Percentiles rank a stretch among this genome's conserved stretches.
Conservation (phyloP, 2,797 vertebrate species). For the Sebastes paucispinis region DNA sequence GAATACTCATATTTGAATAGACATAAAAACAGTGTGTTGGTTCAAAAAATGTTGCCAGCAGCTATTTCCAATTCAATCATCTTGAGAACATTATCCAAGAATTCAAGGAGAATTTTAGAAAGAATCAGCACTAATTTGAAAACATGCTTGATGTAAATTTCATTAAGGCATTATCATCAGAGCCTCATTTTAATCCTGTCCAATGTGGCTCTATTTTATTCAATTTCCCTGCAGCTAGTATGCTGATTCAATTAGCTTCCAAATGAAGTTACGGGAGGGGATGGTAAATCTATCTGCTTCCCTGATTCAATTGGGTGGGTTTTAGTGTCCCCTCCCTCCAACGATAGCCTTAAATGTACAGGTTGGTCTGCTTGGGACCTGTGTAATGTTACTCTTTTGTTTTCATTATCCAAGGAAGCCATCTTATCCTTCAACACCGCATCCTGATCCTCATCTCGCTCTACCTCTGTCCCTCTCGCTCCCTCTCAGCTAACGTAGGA, state of each 20-base stretch:
- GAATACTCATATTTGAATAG: constrained; percentile 2
- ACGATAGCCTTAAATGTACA: constrained; percentile 46
- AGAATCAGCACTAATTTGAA: constrained; percentile 48
- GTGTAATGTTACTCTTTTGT: constrained; percentile 57
- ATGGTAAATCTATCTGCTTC: constrained; percentile 70
- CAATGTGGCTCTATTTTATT: constrained; percentile 63
- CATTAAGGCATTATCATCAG: constrained; percentile 55
- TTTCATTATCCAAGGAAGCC: constrained; percentile 68
- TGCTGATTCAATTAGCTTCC: constrained; percentile 74
- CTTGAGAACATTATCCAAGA: constrained; percentile 43
- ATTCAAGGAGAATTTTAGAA: constrained; percentile 40
- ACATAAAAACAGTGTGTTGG: constrained; percentile 6
- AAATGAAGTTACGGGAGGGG: constrained; percentile 74
- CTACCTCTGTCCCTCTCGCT: constrained; percentile 13
- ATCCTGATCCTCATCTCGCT: constrained; percentile 33
- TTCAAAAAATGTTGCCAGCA: constrained; percentile 8
- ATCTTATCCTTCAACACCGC: constrained; percentile 64
- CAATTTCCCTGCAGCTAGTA: constrained; percentile 68
- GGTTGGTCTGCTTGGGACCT: constrained; percentile 39
- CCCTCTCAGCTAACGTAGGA: constrained; percentile 37
- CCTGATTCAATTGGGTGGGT: constrained; percentile 63
- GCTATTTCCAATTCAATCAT: constrained; percentile 26
- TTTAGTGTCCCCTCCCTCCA: constrained; percentile 49
- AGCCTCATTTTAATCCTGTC: constrained; percentile 61
- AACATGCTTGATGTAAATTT: constrained; percentile 58